These are phyloP conservation scores for Geodia barretti DNA, from an alignment of 37 sponge, comb jelly and placozoan species.

Conservation along the genomic window DNA sequence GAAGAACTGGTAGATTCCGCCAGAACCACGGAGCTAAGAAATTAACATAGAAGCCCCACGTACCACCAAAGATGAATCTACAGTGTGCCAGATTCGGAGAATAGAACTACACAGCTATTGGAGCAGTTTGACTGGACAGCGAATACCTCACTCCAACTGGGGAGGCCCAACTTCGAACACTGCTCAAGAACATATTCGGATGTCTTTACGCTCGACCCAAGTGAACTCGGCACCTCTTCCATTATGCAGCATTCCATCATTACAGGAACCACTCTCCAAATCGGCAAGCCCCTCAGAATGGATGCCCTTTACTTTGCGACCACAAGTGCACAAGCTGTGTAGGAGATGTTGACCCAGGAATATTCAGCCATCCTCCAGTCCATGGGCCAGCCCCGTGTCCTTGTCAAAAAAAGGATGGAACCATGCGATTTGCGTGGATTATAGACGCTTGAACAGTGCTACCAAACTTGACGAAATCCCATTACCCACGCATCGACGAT, in stretches of 20 bases:
- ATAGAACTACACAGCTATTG: no score
- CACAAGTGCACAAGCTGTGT: conserved; percentile 27
- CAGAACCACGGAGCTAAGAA: no score
- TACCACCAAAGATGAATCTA: no score
- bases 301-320: conserved; percentile 29
- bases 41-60: no score
- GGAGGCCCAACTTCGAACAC: no score
- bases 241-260: conserved; percentile 26
- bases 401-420: conserved; percentile 51
- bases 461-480: conserved; percentile 67
- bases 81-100: no score
- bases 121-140: no score
- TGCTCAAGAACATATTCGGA: no score
- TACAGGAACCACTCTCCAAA: conserved; percentile 52
- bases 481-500: conserved; percentile 56
- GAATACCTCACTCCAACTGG: no score
- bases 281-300: conserved; percentile 37
- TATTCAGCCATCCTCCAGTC: conserved; percentile 48
- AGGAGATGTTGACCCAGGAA: conserved; percentile 49
- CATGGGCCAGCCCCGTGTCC: conserved; percentile 70
- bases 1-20: no score
- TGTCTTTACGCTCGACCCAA: conserved; percentile 47
- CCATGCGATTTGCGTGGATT: conserved; percentile 53
- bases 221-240: conserved; percentile 33
- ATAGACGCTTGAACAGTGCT: conserved; percentile 47